Evolutionary conservation across 2,888 invertebrate genomes (phyloP).

Genomic region (Biston stratarius): DNA sequence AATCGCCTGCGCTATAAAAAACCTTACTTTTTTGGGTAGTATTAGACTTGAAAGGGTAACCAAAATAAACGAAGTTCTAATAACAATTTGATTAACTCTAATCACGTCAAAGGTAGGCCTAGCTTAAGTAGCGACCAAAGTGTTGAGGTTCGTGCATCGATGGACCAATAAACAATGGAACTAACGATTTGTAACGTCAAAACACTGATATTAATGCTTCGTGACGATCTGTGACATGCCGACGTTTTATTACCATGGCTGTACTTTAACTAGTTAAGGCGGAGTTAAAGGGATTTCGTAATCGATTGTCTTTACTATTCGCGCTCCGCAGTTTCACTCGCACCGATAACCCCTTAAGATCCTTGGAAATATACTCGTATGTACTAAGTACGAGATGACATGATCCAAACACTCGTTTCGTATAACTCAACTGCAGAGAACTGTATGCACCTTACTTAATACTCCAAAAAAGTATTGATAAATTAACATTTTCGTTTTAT

Average conservation of each 20-base stretch:
- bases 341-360: too few species aligned
- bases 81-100: conserved; percentile 25
- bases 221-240: conserved; percentile 72
- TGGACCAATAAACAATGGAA: conserved; percentile 74
- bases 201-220: conserved; percentile 82
- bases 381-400: too few species aligned
- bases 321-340: too few species aligned
- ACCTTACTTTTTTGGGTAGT: too few species aligned
- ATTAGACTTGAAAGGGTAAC: too few species aligned
- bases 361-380: too few species aligned
- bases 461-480: too few species aligned
- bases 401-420: too few species aligned
- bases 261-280: conserved; percentile 44
- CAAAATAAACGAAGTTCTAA: conserved; percentile 2
- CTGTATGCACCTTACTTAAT: too few species aligned
- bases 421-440: too few species aligned
- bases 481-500: too few species aligned
- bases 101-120: conserved; percentile 29
- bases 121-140: conserved; percentile 40
- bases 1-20: too few species aligned
- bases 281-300: conserved; percentile 22
- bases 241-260: conserved; percentile 61
- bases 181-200: conserved; percentile 78
- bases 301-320: conserved; percentile 11
- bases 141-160: conserved; percentile 67